Evolutionary conservation across 2,113 vertebrate genomes (phyloP), one percentile per base, ranked within the genome.

Genomic region (Electrona antarctica): DNA sequence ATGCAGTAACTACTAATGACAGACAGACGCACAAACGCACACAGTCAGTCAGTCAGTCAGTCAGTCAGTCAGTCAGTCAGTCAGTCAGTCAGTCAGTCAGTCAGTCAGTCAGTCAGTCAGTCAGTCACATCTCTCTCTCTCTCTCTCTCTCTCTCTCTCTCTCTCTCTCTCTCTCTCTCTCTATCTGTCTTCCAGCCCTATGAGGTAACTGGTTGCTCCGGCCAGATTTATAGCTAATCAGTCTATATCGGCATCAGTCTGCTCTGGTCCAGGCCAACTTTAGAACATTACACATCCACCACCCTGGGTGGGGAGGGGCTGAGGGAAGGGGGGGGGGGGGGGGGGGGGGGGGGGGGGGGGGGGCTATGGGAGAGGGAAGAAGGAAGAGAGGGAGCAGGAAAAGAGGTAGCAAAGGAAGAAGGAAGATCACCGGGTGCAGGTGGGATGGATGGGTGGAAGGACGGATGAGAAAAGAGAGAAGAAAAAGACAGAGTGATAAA

Each of bases 1-100:
- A 82, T 90, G 90, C 77, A 74, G 81, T 91, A 92, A 93, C 93
- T 92, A 92, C 91, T 89, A 85, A 86, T 69, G 28, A 54, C 49
- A 41, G 14, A 65, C 51, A 67, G 73, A 70, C 13, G 52, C n/a
- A 54, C 58, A 46, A 48, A 70, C 49, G 15, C 48, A 68, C n/a
- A 58, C 56, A 21, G 21, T 21, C 60, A 63, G 33, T 46, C 60
- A 63, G 33, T 46, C 60, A 63, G 33, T 46, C 60, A 50, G 45
- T 54, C 45, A 33, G 33, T 47, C 54, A 21, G 14, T 56, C 4
- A 52, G 12, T 15, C 15, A 5, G 21, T 21, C 60, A 63, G 33
- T 46, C 60, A 63, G 33, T 46, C 60, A 63, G 33, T 46, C 60
- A 50, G 45, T 54, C 45, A 21, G 21, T 21, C 60, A 63, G 33